Conservation (phyloP, 2,113 vertebrate genomes). For the Cynocephalus volans region DNA sequence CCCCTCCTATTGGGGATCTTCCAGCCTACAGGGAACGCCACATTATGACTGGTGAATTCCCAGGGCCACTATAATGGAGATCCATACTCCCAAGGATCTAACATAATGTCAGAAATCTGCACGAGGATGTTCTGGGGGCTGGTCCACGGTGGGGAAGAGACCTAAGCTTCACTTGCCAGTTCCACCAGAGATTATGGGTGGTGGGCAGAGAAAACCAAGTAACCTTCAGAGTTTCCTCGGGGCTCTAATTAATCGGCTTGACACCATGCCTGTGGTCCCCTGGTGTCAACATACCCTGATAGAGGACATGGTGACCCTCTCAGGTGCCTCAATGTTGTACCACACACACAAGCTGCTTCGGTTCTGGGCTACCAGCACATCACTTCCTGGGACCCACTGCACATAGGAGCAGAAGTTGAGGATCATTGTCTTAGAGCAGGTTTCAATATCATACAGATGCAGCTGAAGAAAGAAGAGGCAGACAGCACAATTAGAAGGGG, state of each 20-base stretch:
- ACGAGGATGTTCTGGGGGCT: not conserved
- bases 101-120: not conserved
- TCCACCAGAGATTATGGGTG: not conserved
- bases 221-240: not conserved
- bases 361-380: conserved; percentile 97
- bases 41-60: not conserved
- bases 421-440: conserved; percentile 91
- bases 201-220: not conserved
- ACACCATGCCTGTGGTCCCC: not conserved
- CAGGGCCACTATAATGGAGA: not conserved
- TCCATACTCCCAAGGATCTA: not conserved
- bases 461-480: conserved; percentile 88
- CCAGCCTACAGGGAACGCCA: not conserved
- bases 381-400: conserved; percentile 97
- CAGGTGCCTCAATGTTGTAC: conserved; percentile 98
- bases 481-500: conserved; percentile 64
- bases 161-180: not conserved
- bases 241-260: not conserved
- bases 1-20: not conserved
- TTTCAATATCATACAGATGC: conserved; percentile 94
- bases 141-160: not conserved
- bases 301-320: conserved; percentile 95
- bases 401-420: conserved; percentile 97
- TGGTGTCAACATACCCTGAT: conserved; percentile 91
- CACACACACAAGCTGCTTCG: conserved; percentile 95